Base-by-base conservation (phyloP, 2,888 invertebrate species). In the Cantharis lateralis region DNA sequence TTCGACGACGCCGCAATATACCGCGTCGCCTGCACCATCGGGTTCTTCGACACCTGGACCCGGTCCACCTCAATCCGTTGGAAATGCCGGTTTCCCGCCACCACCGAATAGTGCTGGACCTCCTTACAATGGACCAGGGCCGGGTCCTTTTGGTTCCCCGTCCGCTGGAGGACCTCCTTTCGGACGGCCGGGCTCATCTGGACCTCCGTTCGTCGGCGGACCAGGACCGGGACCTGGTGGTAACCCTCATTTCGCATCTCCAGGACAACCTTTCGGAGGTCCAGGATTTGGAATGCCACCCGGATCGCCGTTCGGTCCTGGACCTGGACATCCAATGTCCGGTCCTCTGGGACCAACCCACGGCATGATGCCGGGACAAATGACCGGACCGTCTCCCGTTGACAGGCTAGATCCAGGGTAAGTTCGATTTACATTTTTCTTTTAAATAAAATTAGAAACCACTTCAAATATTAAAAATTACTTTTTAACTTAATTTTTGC, bases 11-110 rank as follows among this genome's bases (percentile, higher is more conserved):
- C 95, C 93, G 84, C 95, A 93, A 90, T 96, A 95, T 88, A 95
- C 95, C 84, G 95, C 95, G 85, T 95, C 95, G 80, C 96, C 96
- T 84, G 95, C 93, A 85, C 95, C 95, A 82, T 95, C 92, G 85
- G 95, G 93, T 84, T 92, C 94, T 70, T 95, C 95, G 82, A 95
- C 96, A 62, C 95, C 96, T 10, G 95, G 95, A 78, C 95, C 92
- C 71, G 91, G 90, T 63, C 92, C 92, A 13, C 89, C 89, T 72
- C 91, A 91, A 84, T 79, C 80, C 16, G 84, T 84, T 66, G 89
- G 87, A 84, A 88, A 89, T 78, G 90, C 89, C 78, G 90, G 89
- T 80, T 91, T 90, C 84, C 89, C 89, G 73, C 90, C 91, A 70
- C 88, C 89, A 48, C 91, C 91, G 15, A 92, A 93, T 79, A 93